Evolutionary conservation across 2,888 invertebrate species (phyloP), one percentile per base, ranked within the genome.

Genomic region (Brenthis ino): DNA sequence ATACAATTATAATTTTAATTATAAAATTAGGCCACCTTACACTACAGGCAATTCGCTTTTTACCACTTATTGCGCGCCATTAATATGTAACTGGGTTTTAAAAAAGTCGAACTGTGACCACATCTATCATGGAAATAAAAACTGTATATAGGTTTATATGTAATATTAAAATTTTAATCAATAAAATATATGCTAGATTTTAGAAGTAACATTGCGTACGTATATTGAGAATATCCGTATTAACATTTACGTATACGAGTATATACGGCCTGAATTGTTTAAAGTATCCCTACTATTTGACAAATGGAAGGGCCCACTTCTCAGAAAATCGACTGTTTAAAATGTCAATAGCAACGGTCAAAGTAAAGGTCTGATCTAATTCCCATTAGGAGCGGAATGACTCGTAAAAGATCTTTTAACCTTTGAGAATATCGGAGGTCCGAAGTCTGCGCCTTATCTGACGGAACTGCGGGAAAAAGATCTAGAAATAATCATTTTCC

Each of bases 261-360:
- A 65, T 24, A 14, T 6, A 5, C 2, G 1, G 4, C 1, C 47
- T 13, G 12, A 43, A 53, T 58, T 24, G 2, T 13, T 14, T 28
- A 28, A 28, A 28, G 3, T 28, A 57, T 50, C 33, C 6, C 14
- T 11, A 14, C 20, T 56, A 14, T 57, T 6, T 14, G 20, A n/a
- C n/a, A 55, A 0, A 12, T 33, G 47, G 12, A 50, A 56, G 33
- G 16, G 33, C n/a, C 20, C 37, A 56, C 33, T 53, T 82, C 80
- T 78, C 80, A 81, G 80, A 85, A 85, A 83, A 86, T 84, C 76
- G 79, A 72, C 71, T 69, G 85, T 85, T 78, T 77, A 81, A 79
- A 87, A 86, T 76, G 70, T 74, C 75, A 77, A 79, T 77, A 75
- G 79, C 77, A 77, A 77, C 76, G 79, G 82, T 77, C 82, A 77